Evolutionary conservation across 2,888 invertebrate genomes (phyloP).

Genomic region (Lycocerus yunnanus): DNA sequence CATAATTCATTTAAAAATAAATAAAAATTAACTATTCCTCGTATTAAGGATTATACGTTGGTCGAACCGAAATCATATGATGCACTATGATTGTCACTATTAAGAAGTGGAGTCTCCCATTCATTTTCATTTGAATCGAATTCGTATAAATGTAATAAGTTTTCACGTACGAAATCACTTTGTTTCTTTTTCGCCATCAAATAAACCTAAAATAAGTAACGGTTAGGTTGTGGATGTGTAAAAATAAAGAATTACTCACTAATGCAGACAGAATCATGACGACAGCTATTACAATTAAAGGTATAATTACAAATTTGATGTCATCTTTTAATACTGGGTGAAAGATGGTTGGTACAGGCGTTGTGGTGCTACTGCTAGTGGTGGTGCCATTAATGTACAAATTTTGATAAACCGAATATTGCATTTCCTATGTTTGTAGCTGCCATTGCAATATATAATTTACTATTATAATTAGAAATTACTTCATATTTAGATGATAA

Average conservation of each 20-base stretch:
- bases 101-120: slow-evolving; percentile 65
- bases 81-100: slow-evolving; percentile 39
- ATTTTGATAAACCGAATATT: not conserved
- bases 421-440: slow-evolving; percentile 5
- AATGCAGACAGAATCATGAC: slow-evolving; percentile 51
- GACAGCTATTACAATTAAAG: slow-evolving; percentile 50
- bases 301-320: slow-evolving; percentile 50
- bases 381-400: not conserved
- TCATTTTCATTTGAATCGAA: slow-evolving; percentile 72
- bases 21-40: not conserved
- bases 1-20: not conserved
- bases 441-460: slow-evolving; percentile 9
- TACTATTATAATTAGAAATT: not conserved
- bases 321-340: slow-evolving; percentile 38
- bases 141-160: slow-evolving; percentile 69
- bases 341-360: not conserved
- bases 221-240: not conserved
- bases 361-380: slow-evolving; percentile 10
- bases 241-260: slow-evolving; percentile 41
- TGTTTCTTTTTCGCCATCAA: slow-evolving; percentile 60
- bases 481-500: not conserved
- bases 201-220: slow-evolving; percentile 54
- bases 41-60: not conserved
- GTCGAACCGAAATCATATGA: slow-evolving; percentile 7
- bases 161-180: slow-evolving; percentile 63